Conservation (phyloP, 2,113 vertebrate species). For the Osmerus mordax region DNA sequence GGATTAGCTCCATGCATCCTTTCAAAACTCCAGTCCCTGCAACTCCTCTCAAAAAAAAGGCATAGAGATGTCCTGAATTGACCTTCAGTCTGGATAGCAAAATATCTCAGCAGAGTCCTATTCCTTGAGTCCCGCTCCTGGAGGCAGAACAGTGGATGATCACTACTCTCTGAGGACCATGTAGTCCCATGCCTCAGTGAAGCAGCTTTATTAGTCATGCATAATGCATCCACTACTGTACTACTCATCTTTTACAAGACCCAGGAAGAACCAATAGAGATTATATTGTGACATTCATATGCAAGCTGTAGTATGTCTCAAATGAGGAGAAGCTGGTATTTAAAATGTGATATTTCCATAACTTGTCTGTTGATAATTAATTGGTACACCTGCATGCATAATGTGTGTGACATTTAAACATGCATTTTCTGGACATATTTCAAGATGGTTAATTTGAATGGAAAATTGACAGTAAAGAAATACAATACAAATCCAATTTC, state of each 20-base stretch:
- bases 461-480: too few relatives aligned
- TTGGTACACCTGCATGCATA: too few relatives aligned
- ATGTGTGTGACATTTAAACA: too few relatives aligned
- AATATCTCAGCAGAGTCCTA: too few relatives aligned
- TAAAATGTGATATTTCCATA: too few relatives aligned
- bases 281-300: conserved; percentile 9
- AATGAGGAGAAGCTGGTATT: too few relatives aligned
- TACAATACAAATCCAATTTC: too few relatives aligned
- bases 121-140: too few relatives aligned
- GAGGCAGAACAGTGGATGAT: neutral
- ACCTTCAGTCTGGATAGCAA: neutral
- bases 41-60: neutral
- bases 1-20: neutral
- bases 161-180: conserved; percentile 2
- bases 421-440: neutral
- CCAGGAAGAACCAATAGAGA: conserved; percentile 5
- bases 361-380: too few relatives aligned
- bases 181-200: neutral
- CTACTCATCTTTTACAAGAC: conserved; percentile 7
- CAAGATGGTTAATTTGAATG: neutral
- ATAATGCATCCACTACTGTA: conserved; percentile 23
- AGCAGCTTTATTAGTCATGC: conserved; percentile 18
- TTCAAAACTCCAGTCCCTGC: neutral
- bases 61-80: neutral
- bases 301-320: neutral